Conservation (phyloP, 2,113 vertebrate genomes). For the Ornithorhynchus anatinus region DNA sequence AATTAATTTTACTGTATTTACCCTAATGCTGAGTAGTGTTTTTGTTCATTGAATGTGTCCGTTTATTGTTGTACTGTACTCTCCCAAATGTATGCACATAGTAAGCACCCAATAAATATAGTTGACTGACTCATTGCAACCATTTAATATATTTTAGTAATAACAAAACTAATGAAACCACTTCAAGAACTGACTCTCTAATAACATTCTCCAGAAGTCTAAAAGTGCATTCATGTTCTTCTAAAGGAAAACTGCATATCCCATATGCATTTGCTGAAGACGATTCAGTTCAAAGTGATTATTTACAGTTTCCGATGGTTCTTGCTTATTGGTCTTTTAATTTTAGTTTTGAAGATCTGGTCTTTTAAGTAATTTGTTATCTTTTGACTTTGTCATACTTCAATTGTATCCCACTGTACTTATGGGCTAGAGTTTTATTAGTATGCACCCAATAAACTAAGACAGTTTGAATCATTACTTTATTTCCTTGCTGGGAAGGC, state of each 20-base stretch:
- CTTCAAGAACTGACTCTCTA: too few relatives aligned
- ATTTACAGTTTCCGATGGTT: not conserved
- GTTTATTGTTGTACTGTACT: too few relatives aligned
- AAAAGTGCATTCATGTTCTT: not conserved
- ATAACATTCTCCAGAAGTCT: not conserved
- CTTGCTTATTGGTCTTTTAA: not conserved
- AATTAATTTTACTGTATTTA: too few relatives aligned
- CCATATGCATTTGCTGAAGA: not conserved
- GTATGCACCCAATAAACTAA: not conserved
- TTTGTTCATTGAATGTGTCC: too few relatives aligned
- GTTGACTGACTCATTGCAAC: too few relatives aligned
- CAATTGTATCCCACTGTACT: not conserved
- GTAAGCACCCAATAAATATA: too few relatives aligned
- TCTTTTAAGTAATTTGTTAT: slow-evolving; percentile 14
- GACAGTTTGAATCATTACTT: not conserved
- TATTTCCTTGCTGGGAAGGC: not conserved
- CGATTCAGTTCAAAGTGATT: not conserved
- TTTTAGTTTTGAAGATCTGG: not conserved
- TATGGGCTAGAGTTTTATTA: not conserved
- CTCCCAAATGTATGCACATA: too few relatives aligned
- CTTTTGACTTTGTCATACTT: not conserved
- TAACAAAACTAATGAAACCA: too few relatives aligned
- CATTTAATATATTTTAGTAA: too few relatives aligned
- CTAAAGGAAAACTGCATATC: not conserved
- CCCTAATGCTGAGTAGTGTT: too few relatives aligned